Evolutionary conservation across 2,888 invertebrate species (phyloP), one percentile per base, ranked within the genome.

Genomic region (Ferrisia virgata): DNA sequence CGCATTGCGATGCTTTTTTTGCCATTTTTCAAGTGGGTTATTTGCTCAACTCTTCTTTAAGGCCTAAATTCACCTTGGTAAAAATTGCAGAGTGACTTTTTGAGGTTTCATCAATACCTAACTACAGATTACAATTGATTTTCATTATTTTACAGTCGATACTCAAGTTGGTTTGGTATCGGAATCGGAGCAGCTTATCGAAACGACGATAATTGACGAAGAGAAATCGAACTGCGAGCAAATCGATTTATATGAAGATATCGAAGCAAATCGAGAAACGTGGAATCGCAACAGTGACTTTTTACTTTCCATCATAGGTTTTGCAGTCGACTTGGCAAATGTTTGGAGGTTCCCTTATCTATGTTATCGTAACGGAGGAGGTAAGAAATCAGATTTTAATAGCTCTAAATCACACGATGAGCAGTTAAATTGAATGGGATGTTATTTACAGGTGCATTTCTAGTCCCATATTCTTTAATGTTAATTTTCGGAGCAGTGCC

Each of bases 341-440:
- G 94, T 95, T n/a, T 95, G 95, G 95, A 90, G 94, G 85, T 94
- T 94, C 88, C 94, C 94, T 58, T 94, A 94, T 88, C 91, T 94
- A 53, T 94, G 94, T 89, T 94, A 94, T 88, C 92, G 92, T 87
- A 94, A 94, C 88, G 94, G 94, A 2, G 94, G 94, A 87, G 94
- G 94, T 93, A 88, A 86, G 88, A 85, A 36, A 2, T 53, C 72
- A 53, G 43, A 79, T 58, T 36, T 25, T 82, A 5, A 79, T 22
- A 18, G 13, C 9, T 5, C 79, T 39, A 18, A 28, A 36, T 39
- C 8, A 53, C 11, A 18, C n/a, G n/a, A n/a, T n/a, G n/a, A n/a
- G n/a, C n/a, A n/a, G n/a, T n/a, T n/a, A n/a, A n/a, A n/a, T n/a
- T n/a, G n/a, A n/a, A n/a, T n/a, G 28, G 28, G 28, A 1, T 64